Evolutionary conservation across 2,888 invertebrate species (phyloP), one percentile per base, ranked within the genome.

Genomic region (Dasypogon diadema): DNA sequence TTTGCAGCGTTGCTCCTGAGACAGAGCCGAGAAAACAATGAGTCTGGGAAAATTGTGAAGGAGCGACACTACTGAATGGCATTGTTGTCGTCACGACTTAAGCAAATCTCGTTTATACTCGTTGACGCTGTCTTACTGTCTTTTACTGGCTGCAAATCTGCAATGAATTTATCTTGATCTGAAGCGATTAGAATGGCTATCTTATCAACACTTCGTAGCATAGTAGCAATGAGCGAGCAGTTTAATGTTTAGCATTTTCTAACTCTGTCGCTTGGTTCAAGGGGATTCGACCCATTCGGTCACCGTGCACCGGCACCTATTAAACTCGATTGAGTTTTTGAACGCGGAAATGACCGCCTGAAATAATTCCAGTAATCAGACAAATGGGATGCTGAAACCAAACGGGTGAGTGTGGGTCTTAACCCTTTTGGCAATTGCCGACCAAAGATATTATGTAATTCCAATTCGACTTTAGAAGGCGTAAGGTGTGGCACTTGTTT

Each of bases 391-490:
- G 24, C n/a, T 42, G 42, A 42, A 54, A 54, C 14, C 16, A 24
- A 18, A 18, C 26, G 37, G 4, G 10, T 18, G 4, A 34, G 21
- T 70, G 14, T n/a, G 22, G 42, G 21, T 65, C 65, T 42, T 65
- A 54, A 70, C 54, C 70, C 70, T 54, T 70, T 70, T n/a, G 70
- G 54, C 24, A 42, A 8, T 24, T n/a, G n/a, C 34, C 54, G 22
- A 24, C 65, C 14, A 12, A 18, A 30, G 16, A 18, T 14, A 18
- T 54, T 70, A 70, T 70, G 54, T 10, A 54, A 70, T 37, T 30
- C n/a, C n/a, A n/a, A n/a, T n/a, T n/a, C n/a, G 18, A 34, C 22
- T 54, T 12, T n/a, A 22, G 2, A n/a, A n/a, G 37, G 12, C 18
- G 30, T 12, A 30, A 34, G 70, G 70, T 54, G 70, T 70, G 70